Evolutionary conservation across 2,797 vertebrate species (phyloP), one percentile per base, ranked within the genome.

Genomic region (Lagodon rhomboides): DNA sequence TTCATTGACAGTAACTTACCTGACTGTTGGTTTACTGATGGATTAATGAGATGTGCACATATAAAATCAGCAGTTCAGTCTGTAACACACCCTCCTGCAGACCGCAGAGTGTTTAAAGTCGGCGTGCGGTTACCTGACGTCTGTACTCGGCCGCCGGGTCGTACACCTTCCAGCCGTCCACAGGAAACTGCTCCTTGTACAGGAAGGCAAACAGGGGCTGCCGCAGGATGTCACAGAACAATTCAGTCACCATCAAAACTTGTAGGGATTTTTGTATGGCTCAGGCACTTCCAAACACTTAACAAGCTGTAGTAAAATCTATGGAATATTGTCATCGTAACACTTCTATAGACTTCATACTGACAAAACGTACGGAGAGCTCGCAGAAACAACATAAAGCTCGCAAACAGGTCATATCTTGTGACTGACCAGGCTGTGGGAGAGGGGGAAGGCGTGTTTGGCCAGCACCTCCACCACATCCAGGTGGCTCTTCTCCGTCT

Each of bases 151-250:
- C 87, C 27, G 95, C 72, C 3, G 98, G 94, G 72, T 99, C 98
- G 51, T 98, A 99, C 17, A 98, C 96, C 92, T 98, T 99, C 98
- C 98, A 99, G 73, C 98, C 98, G 30, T 98, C 97, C 77, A 94
- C 87, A 77, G 97, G 93, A 94, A 97, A 99, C 82, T 95, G 95
- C 89, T 99, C 97, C 88, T 97, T 97, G 91, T 99, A 99, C 72
- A 84, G 95, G 90, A 98, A 97, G 63, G 98, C 97, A 93, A 99
- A 99, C 75, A 97, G 89, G 1, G 95, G 91, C 97, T 98, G 84
- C 54, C n/a, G 1, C 41, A 62, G 23, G 66, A 50, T 0, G 44
- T 9, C 9, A 56, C 27, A 80, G 16, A 11, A 30, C 0, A 0
- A 1, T 47, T 59, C 1, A 54, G 3, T 49, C 55, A 22, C 8